These are phyloP conservation scores for Drosophila jambulina DNA, from an alignment of 1,140 invertebrate species.

Conservation along the genomic window DNA sequence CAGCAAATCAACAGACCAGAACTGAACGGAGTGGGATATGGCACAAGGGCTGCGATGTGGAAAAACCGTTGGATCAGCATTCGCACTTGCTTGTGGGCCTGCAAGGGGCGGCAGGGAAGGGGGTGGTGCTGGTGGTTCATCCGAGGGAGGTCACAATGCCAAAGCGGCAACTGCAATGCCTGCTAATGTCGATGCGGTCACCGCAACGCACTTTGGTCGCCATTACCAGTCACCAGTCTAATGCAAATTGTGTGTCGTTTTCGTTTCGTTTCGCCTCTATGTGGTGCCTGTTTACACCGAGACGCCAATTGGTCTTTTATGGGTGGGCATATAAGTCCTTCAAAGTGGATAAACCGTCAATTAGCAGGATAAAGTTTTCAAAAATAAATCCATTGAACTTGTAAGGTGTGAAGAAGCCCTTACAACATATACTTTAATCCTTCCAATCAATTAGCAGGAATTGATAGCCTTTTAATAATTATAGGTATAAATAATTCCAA, in stretches of 20 bases:
- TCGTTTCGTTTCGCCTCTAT: constrained; percentile 14
- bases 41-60: constrained; percentile 28
- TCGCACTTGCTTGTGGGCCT: constrained; percentile 22
- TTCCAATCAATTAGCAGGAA: not conserved
- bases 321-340: constrained; percentile 16
- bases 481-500: not conserved
- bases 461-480: not conserved
- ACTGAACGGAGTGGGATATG: constrained; percentile 14
- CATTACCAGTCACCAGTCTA: constrained; percentile 46
- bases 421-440: not conserved
- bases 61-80: constrained; percentile 54
- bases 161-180: constrained; percentile 28
- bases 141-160: constrained; percentile 22
- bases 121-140: not conserved
- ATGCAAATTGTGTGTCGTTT: constrained; percentile 66
- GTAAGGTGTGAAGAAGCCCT: no score
- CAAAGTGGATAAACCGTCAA: not conserved
- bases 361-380: not conserved
- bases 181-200: constrained; percentile 45
- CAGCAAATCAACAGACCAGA: constrained; percentile 47
- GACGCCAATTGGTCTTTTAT: constrained; percentile 3
- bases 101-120: not conserved
- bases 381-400: not conserved
- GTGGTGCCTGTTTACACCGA: constrained; percentile 14
- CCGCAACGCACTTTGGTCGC: constrained; percentile 33